Base-by-base conservation (phyloP, 2,113 vertebrate genomes). In the Elephas maximus region DNA sequence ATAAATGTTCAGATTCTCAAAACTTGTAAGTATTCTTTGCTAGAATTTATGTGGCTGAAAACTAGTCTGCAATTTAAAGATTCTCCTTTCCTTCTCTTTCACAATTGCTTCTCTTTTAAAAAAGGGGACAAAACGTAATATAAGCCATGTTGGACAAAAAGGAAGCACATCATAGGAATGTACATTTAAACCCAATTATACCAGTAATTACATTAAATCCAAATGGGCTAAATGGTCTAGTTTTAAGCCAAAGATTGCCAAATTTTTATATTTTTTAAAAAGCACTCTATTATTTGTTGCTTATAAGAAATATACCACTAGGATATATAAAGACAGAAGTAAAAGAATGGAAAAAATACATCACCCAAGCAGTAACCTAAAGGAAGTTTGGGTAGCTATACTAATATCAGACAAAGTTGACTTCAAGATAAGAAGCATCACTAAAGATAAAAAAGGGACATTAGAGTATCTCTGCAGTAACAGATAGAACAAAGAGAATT, bases 1-100 rank as follows among this genome's bases (percentile, higher is more conserved):
- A 76, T 45, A 88, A 44, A 60, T 48, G 7, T 28, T 37, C 78
- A 92, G 67, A 48, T 83, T 78, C 45, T 95, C 71, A 93, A 92
- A 88, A 77, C 65, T 76, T 24, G 48, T 62, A 33, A 41, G 45
- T 37, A 48, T 5, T 26, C 5, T 45, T 67, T 69, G 33, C 78
- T 89, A 78, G 69, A 84, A 93, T 93, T 69, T 48, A 77, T 77
- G 69, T 93, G 71, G 6, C 71, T 89, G 60, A 60, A 89, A 92
- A 71, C 6, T 67, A 67, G 67, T 60, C 18, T 60, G 4, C 41
- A 92, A 6, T 77, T 26, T 92, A 48, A 95, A 92, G 69, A 82
- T 37, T 77, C 80, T 69, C 23, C 60, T 69, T 83, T 78, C 23
- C 92, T 88, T 24, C 51, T 65, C 30, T 92, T 88, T 77, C 37